These are phyloP conservation scores for Corythaeola cristata DNA, from an alignment of 2,113 vertebrate genomes.

Conservation along the genomic window DNA sequence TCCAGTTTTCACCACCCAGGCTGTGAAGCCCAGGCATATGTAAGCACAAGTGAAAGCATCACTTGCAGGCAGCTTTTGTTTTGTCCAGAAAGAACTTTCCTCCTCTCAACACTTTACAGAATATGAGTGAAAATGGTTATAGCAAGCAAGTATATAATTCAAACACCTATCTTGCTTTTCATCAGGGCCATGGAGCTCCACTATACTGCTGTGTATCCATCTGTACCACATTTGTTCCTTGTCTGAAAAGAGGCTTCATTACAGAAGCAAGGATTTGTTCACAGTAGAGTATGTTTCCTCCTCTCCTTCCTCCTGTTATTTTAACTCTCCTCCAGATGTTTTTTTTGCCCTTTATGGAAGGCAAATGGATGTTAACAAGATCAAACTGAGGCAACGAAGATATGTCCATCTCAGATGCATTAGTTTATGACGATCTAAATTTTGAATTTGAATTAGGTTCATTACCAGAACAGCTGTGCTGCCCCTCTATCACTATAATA, in stretches of 20 bases:
- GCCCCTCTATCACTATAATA: not conserved
- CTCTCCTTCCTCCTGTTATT: not conserved
- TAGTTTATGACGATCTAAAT: not conserved
- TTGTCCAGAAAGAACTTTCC: not conserved
- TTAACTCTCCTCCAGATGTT: constrained; percentile 15
- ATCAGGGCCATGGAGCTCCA: not conserved
- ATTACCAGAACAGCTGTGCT: not conserved
- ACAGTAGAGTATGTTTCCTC: not conserved
- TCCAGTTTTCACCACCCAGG: not conserved
- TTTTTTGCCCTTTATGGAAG: not conserved
- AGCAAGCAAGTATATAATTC: not conserved
- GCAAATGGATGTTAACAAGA: not conserved
- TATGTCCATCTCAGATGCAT: not conserved
- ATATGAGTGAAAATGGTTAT: not conserved
- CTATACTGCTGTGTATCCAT: not conserved
- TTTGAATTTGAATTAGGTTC: not conserved
- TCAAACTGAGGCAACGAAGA: not conserved
- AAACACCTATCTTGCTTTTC: not conserved
- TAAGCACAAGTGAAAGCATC: not conserved
- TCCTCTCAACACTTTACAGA: not conserved
- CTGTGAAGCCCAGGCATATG: not conserved
- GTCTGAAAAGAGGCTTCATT: not conserved
- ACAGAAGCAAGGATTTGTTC: not conserved
- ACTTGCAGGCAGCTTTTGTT: not conserved
- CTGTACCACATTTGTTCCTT: not conserved